A percentile compares a stretch with the other conserved stretches of the same genome.
These are phyloP conservation scores for Petrolisthes manimaculis DNA, from an alignment of 2,888 invertebrate species.

Conservation along the genomic window DNA sequence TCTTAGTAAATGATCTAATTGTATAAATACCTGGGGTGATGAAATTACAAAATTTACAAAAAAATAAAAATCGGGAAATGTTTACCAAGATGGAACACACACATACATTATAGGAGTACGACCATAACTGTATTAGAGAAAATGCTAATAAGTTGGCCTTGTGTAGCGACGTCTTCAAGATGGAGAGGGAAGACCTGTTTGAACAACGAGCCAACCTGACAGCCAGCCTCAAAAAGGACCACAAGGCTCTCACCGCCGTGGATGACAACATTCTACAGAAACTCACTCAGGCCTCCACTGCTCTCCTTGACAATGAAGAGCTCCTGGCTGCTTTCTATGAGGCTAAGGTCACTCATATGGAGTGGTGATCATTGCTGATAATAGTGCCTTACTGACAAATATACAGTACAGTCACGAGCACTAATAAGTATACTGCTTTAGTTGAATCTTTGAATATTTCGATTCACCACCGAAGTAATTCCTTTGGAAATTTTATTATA, in stretches of 20 bases:
- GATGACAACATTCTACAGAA: constrained; percentile 59
- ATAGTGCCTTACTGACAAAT: neutral
- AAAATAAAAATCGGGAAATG: too few species aligned
- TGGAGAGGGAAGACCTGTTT: constrained; percentile 58
- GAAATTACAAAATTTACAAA: too few species aligned
- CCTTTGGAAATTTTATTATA: neutral
- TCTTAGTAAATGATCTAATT: too few species aligned
- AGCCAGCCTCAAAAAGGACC: constrained; percentile 47
- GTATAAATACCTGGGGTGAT: too few species aligned
- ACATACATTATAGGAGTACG: too few species aligned
- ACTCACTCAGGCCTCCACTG: constrained; percentile 54
- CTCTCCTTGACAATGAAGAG: constrained; percentile 63
- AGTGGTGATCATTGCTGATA: too few species aligned
- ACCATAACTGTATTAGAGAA: too few species aligned
- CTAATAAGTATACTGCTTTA: too few species aligned
- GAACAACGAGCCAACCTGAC: constrained; percentile 54
- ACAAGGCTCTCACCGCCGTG: constrained; percentile 52
- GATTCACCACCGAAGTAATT: neutral
- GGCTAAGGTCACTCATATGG: constrained; percentile 50
- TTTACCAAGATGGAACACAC: too few species aligned
- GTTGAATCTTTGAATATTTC: neutral
- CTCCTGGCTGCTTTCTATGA: constrained; percentile 64
- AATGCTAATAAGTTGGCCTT: neutral
- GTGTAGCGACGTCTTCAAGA: constrained; percentile 55
- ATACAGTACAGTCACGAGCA: neutral